A percentile compares a stretch with the other conserved stretches of the same genome.
phyloP scores from a whole-genome alignment of 1,140 invertebrate species.

The Ceratitis capitata region DNA sequence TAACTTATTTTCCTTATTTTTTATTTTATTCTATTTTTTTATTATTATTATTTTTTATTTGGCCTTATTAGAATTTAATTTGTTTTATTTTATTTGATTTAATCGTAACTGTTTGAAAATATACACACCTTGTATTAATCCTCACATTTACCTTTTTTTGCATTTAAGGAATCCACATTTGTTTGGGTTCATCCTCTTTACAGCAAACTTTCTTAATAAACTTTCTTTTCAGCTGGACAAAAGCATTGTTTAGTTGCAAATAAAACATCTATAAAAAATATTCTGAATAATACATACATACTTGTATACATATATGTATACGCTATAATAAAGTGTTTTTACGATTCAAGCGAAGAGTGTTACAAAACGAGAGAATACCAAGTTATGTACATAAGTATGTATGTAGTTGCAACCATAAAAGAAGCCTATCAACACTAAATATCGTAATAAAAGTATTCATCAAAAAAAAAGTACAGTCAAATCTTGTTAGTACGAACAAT shows the following conservation, averaged over 20 bases:
- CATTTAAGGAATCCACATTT: background rate
- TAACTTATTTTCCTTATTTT: background rate
- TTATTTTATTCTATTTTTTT: background rate
- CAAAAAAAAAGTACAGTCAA: background rate
- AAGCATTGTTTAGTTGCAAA: background rate
- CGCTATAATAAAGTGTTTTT: background rate
- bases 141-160: no score
- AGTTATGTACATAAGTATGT: background rate
- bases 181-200: background rate
- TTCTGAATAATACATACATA: background rate
- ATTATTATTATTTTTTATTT: background rate
- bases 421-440: background rate
- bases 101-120: background rate
- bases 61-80: background rate
- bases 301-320: background rate
- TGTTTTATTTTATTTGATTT: background rate
- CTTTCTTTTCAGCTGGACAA: background rate
- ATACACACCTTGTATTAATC: no score
- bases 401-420: background rate
- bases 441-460: background rate
- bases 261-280: background rate
- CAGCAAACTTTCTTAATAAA: background rate
- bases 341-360: background rate
- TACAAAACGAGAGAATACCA: background rate
- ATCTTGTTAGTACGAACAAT: background rate